Evolutionary conservation across 2,797 vertebrate genomes (phyloP).

Genomic region (Knipowitschia caucasica): DNA sequence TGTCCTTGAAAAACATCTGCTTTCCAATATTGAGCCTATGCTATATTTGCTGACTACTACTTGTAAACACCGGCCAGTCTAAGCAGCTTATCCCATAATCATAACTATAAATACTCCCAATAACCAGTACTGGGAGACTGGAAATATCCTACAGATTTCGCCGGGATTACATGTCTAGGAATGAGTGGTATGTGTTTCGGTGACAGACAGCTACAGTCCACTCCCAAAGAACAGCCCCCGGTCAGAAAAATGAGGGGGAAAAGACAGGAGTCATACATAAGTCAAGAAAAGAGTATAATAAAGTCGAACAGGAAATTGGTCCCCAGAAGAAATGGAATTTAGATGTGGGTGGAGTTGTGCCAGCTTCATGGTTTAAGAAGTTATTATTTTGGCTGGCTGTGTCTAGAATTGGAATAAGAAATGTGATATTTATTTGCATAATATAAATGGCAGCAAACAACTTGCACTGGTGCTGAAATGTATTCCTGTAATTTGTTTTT

Average conservation of each 20-base stretch:
- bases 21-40: slow-evolving; percentile 29
- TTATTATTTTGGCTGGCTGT: slow-evolving; percentile 5
- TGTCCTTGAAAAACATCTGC: slow-evolving; percentile 14
- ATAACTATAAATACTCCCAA: slow-evolving; percentile 44
- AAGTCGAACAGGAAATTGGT: slow-evolving; percentile 35
- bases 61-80: slow-evolving; percentile 30
- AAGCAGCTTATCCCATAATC: slow-evolving; percentile 33
- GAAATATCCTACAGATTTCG: slow-evolving; percentile 52
- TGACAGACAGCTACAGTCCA: slow-evolving; percentile 43
- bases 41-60: slow-evolving; percentile 36
- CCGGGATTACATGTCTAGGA: slow-evolving; percentile 64
- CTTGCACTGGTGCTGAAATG: neutral
- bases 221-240: slow-evolving; percentile 29
- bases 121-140: slow-evolving; percentile 17
- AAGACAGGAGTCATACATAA: slow-evolving; percentile 31
- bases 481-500: neutral
- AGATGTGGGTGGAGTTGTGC: neutral
- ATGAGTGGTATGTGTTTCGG: slow-evolving; percentile 63
- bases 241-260: slow-evolving; percentile 25
- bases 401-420: slow-evolving; percentile 3
- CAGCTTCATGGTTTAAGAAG: slow-evolving; percentile 10
- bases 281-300: neutral
- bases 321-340: slow-evolving; percentile 7
- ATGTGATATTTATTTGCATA: neutral
- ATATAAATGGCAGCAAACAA: neutral